Base-by-base conservation (phyloP, 2,888 invertebrate species). In the Melieria omissa region DNA sequence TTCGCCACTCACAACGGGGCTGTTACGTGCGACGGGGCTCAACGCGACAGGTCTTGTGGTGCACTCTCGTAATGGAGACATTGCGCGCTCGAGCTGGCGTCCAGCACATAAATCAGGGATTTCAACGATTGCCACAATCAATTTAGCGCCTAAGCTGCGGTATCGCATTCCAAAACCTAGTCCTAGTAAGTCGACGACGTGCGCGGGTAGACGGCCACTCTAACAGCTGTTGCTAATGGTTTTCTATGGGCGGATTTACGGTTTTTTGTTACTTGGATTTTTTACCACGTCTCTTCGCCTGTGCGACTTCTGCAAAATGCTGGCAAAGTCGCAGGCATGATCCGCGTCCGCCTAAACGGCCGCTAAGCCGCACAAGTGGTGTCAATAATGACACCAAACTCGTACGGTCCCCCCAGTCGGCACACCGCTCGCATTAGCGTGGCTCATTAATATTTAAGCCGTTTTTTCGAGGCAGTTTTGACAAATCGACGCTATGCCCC, bases 91-190 rank as follows among this genome's bases (percentile, higher is more conserved):
- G 55, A 47, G 29, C 47, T 52, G 54, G 64, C 70, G 65, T 71
- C 65, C 62, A 62, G 65, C 46, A n/a, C 67, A 74, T 74, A 74
- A 72, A 74, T 74, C 72, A 72, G 7, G 54, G 72, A 64, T 63
- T 70, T 70, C 66, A 70, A 49, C 61, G 63, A 66, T 72, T 64
- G 72, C 66, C 66, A 57, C 57, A 71, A 70, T 74, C 74, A 71
- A 74, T 74, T 69, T 74, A 74, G 62, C 69, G 69, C 69, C 52
- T 69, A 69, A 69, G 69, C 69, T 69, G 61, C 55, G 69, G 62
- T 61, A 45, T 67, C 16, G 67, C 60, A 67, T 67, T 67, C 67
- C 67, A 29, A 12, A 49, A 60, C 42, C 44, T 52, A 45, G 57
- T 55, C 4, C 16, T 10, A 12, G 55, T 12, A 5, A 45, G n/a